These are phyloP conservation scores for Lepidurus couesii DNA, from an alignment of 1,140 invertebrate species.

Conservation along the genomic window DNA sequence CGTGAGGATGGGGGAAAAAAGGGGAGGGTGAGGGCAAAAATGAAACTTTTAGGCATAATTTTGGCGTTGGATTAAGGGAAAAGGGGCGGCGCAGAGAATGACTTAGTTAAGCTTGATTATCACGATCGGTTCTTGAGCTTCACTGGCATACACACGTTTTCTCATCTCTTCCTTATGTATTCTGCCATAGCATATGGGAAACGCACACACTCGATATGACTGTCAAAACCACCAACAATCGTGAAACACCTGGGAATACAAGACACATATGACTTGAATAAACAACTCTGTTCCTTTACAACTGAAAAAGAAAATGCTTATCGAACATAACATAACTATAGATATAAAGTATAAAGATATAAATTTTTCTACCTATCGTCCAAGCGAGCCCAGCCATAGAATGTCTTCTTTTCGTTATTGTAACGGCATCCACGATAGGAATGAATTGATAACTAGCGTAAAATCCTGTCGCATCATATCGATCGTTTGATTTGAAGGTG, in stretches of 20 bases:
- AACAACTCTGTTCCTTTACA: too few relatives aligned
- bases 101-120: conserved; percentile 1
- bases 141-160: neutral
- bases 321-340: too few relatives aligned
- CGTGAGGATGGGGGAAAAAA: conserved; percentile 7
- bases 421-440: conserved; percentile 32
- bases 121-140: conserved; percentile 21
- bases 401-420: conserved; percentile 29
- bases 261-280: neutral
- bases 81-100: neutral
- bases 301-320: too few relatives aligned
- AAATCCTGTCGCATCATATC: conserved; percentile 87
- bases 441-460: conserved; percentile 81
- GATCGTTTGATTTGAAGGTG: conserved; percentile 86
- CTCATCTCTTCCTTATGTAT: neutral
- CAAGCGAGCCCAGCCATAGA: neutral
- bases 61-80: neutral
- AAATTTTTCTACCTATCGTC: conserved; percentile 13
- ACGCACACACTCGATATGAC: conserved; percentile 4
- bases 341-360: too few relatives aligned
- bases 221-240: neutral
- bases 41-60: conserved; percentile 7
- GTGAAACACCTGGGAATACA: conserved; percentile 7
- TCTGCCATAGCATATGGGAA: neutral
- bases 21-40: neutral